phyloP scores from a whole-genome alignment of 53 echinoderm and acorn worm species.

The Holothuria scabra region DNA sequence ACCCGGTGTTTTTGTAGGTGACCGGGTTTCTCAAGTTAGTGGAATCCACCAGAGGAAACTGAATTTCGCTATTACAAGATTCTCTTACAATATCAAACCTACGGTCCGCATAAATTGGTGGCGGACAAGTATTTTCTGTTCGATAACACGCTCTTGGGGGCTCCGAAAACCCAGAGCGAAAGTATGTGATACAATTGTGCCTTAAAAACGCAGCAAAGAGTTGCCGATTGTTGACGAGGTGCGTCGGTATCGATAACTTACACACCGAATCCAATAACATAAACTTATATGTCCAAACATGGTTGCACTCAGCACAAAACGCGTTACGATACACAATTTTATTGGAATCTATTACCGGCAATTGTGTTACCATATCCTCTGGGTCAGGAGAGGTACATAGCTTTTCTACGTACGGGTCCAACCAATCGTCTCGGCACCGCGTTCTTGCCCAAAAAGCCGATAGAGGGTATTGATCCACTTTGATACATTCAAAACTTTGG shows the following conservation, averaged over 20 bases:
- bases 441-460: slow-evolving; percentile 72
- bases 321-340: slow-evolving; percentile 85
- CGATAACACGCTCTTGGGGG: slow-evolving; percentile 58
- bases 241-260: slow-evolving; percentile 46
- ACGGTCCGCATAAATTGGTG: neutral
- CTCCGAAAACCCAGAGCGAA: slow-evolving; percentile 63
- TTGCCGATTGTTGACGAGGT: slow-evolving; percentile 57
- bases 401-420: slow-evolving; percentile 36
- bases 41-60: slow-evolving; percentile 52
- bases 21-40: neutral
- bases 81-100: neutral
- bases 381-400: slow-evolving; percentile 57
- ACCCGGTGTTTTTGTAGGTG: slow-evolving; percentile 78
- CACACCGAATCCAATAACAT: slow-evolving; percentile 81
- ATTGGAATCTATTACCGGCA: slow-evolving; percentile 78
- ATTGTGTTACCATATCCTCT: slow-evolving; percentile 67
- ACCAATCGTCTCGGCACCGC: slow-evolving; percentile 67
- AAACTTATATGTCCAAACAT: slow-evolving; percentile 49
- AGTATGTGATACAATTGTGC: slow-evolving; percentile 61
- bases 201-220: slow-evolving; percentile 65
- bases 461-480: slow-evolving; percentile 63
- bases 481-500: slow-evolving; percentile 61
- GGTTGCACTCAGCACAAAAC: slow-evolving; percentile 92
- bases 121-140: slow-evolving; percentile 65
- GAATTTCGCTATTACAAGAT: slow-evolving; percentile 47